phyloP scores from a whole-genome alignment of 2,797 vertebrate genomes.

The Rachycentron canadum region DNA sequence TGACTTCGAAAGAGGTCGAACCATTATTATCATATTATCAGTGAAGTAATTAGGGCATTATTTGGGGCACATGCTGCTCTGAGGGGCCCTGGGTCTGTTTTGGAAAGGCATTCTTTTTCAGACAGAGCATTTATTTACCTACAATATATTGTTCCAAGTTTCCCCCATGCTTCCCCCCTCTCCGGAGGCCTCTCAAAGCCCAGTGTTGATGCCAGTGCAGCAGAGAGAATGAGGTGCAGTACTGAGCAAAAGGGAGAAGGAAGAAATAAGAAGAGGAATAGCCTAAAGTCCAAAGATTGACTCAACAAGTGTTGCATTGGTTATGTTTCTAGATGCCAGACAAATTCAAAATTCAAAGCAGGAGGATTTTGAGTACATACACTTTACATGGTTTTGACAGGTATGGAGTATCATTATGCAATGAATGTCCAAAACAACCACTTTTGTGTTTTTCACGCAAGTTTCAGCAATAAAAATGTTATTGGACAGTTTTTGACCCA shows the following conservation, averaged over 20 bases:
- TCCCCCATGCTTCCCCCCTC: slow-evolving; percentile 76
- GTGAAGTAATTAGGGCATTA: slow-evolving; percentile 79
- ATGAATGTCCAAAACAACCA: slow-evolving; percentile 21
- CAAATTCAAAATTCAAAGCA: slow-evolving; percentile 21
- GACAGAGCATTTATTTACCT: slow-evolving; percentile 87
- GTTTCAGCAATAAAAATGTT: slow-evolving; percentile 25
- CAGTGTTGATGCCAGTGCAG: slow-evolving; percentile 75
- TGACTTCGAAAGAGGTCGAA: slow-evolving; percentile 71
- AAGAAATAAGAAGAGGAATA: slow-evolving; percentile 53
- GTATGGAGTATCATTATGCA: background rate
- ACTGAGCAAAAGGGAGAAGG: slow-evolving; percentile 65
- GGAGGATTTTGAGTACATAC: slow-evolving; percentile 12
- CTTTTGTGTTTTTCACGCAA: slow-evolving; percentile 15
- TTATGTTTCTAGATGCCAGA: slow-evolving; percentile 39
- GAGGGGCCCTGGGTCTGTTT: slow-evolving; percentile 74
- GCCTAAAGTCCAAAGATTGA: slow-evolving; percentile 45
- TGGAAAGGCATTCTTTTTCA: slow-evolving; percentile 81
- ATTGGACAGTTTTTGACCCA: slow-evolving; percentile 18
- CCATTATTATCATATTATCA: slow-evolving; percentile 81
- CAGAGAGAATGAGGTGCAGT: slow-evolving; percentile 76
- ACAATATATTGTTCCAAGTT: slow-evolving; percentile 84
- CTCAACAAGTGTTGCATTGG: slow-evolving; percentile 45
- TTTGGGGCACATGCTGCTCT: slow-evolving; percentile 75
- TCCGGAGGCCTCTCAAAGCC: slow-evolving; percentile 80
- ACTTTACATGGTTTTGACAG: slow-evolving; percentile 14